Evolutionary conservation across 2,888 invertebrate genomes (phyloP).

Genomic region (Poecilus cupreus): DNA sequence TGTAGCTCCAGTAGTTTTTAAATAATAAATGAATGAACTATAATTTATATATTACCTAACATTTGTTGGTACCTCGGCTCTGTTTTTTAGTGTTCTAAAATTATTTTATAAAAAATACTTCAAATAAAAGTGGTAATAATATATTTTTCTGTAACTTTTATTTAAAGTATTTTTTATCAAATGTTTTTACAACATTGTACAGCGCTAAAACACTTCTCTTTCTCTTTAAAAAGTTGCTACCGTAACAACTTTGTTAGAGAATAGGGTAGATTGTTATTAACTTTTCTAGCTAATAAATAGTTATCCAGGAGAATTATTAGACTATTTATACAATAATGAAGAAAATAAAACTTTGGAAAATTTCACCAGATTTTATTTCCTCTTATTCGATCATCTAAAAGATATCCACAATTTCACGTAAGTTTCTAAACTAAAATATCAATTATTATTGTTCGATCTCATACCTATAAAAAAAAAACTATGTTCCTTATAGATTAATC

Average conservation of each 20-base stretch:
- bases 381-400: slow-evolving; percentile 44
- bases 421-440: slow-evolving; percentile 64
- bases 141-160: not conserved
- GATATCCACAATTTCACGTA: slow-evolving; percentile 82
- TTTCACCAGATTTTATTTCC: slow-evolving; percentile 35
- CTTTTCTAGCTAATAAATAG: not conserved
- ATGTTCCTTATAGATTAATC: slow-evolving; percentile 73
- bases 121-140: not conserved
- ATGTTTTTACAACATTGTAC: no score
- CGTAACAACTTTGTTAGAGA: not conserved
- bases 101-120: not conserved
- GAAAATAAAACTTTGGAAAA: slow-evolving; percentile 44
- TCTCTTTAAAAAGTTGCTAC: no score
- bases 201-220: no score
- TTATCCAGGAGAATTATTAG: slow-evolving; percentile 40
- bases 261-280: not conserved
- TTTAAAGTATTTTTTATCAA: no score
- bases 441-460: no score
- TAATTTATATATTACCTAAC: no score
- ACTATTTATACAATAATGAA: slow-evolving; percentile 51
- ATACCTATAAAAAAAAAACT: no score
- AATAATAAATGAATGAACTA: no score
- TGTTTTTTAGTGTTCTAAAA: no score
- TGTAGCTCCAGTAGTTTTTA: no score
- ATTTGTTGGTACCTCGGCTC: no score